Evolutionary conservation across 2,797 vertebrate species (phyloP).

Genomic region (Girardinus metallicus): DNA sequence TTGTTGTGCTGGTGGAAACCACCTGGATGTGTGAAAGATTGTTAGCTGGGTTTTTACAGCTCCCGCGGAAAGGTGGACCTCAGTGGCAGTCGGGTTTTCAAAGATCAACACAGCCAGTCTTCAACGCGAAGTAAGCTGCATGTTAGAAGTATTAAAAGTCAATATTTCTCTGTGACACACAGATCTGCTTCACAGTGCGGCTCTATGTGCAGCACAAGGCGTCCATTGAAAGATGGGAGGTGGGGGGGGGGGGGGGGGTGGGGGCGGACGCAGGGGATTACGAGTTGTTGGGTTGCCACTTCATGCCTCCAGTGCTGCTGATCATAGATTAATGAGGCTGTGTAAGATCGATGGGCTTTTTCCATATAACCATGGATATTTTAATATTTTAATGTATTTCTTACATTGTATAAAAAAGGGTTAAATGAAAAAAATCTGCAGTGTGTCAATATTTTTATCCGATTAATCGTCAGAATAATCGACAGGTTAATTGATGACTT

Average conservation of each 20-base stretch:
- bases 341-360: conserved; percentile 12
- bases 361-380: conserved; percentile 2
- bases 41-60: conserved; percentile 40
- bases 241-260: conserved; percentile 17
- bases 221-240: conserved; percentile 61
- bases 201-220: conserved; percentile 71
- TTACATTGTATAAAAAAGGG: no score
- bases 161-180: conserved; percentile 72
- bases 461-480: no score
- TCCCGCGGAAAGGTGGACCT: conserved; percentile 56
- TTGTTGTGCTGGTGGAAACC: conserved; percentile 19
- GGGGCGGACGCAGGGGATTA: conserved; percentile 48
- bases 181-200: conserved; percentile 59
- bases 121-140: conserved; percentile 51
- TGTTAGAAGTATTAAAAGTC: conserved; percentile 76
- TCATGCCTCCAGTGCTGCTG: conserved; percentile 32
- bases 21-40: conserved; percentile 18
- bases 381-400: not conserved
- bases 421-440: no score
- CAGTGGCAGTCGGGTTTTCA: conserved; percentile 21
- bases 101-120: conserved; percentile 64
- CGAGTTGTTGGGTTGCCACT: conserved; percentile 54
- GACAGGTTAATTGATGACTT: no score
- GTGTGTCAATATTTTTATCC: no score
- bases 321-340: conserved; percentile 24